These are phyloP conservation scores for Petrolisthes cinctipes DNA, from an alignment of 2,888 invertebrate species.

Conservation along the genomic window DNA sequence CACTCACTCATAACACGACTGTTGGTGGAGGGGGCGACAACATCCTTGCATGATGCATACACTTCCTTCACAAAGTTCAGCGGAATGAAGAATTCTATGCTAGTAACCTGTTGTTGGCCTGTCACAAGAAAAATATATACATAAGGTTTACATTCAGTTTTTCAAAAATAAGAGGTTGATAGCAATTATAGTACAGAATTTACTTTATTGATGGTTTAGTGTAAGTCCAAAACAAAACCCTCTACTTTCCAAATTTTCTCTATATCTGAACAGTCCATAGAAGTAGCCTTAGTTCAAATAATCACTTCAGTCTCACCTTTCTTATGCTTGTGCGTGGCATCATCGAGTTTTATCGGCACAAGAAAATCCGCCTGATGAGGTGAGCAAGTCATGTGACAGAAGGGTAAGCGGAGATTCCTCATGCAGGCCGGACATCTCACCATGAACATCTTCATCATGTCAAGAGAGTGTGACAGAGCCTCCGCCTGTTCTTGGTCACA, in stretches of 20 bases:
- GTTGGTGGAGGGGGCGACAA: constrained; percentile 59
- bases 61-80: constrained; percentile 58
- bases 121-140: neutral
- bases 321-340: constrained; percentile 41
- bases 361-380: constrained; percentile 82
- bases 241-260: too few species aligned
- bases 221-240: too few species aligned
- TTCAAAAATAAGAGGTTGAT: too few species aligned
- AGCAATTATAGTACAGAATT: too few species aligned
- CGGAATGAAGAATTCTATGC: constrained; percentile 61
- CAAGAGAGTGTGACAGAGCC: constrained; percentile 48
- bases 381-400: constrained; percentile 88
- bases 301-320: constrained; percentile 29
- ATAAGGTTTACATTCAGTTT: too few species aligned
- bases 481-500: constrained; percentile 55
- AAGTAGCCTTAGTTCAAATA: neutral
- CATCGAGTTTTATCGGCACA: constrained; percentile 34
- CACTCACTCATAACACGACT: constrained; percentile 62
- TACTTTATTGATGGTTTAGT: too few species aligned
- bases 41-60: constrained; percentile 61
- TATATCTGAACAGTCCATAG: neutral
- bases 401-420: constrained; percentile 83
- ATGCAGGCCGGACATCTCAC: constrained; percentile 89
- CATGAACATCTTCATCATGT: constrained; percentile 74
- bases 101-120: constrained; percentile 53